phyloP scores from a whole-genome alignment of 2,888 invertebrate species.

The Drepanosiphum platanoidis region DNA sequence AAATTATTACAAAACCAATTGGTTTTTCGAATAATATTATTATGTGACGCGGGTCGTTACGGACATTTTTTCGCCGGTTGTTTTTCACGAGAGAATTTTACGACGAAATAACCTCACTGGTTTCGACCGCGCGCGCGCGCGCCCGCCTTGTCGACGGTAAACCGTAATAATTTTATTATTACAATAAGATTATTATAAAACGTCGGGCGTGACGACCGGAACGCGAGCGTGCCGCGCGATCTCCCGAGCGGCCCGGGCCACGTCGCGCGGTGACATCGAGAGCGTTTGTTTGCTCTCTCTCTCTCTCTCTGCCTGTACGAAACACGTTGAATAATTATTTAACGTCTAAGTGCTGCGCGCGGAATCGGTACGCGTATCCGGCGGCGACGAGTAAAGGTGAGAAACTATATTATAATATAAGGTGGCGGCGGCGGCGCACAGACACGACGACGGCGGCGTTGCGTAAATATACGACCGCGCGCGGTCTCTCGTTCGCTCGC shows the following conservation, averaged over 20 bases:
- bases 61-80: neutral
- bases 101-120: neutral
- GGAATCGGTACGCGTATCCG: neutral
- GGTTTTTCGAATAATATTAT: too few relatives aligned
- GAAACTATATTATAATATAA: neutral
- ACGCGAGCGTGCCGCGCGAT: neutral
- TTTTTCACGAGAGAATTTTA: too few relatives aligned
- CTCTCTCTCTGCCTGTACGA: too few relatives aligned
- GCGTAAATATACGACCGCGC: neutral
- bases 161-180: too few relatives aligned
- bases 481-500: neutral
- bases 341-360: neutral
- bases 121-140: too few relatives aligned
- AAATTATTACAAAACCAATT: too few relatives aligned
- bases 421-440: neutral
- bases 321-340: conserved; percentile 20
- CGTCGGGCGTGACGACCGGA: neutral
- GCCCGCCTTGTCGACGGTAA: too few relatives aligned
- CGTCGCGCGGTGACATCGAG: neutral
- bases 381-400: neutral
- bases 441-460: neutral
- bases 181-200: too few relatives aligned
- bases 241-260: neutral
- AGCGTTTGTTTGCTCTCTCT: neutral
- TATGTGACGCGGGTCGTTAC: neutral